A percentile compares a stretch with the other conserved stretches of the same genome.
phyloP scores from a whole-genome alignment of 2,797 vertebrate species.

The Adrianichthys oophorus region DNA sequence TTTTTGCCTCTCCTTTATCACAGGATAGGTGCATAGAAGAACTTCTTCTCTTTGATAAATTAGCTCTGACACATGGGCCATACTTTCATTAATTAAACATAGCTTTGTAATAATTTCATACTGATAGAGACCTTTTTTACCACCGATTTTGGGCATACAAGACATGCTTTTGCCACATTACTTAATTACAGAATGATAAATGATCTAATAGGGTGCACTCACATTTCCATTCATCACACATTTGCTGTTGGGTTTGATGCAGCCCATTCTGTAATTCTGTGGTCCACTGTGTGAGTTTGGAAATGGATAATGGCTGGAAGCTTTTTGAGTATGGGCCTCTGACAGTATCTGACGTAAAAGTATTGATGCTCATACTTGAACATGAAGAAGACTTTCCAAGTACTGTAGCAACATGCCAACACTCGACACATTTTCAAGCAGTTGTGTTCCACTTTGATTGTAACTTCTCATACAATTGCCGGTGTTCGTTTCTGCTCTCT shows the following conservation, averaged over 20 bases:
- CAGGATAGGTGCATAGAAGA: conserved; percentile 21
- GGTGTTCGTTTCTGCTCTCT: too few species aligned
- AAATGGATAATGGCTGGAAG: neutral
- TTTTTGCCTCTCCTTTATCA: conserved; percentile 6
- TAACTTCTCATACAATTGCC: too few species aligned
- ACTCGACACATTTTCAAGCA: neutral
- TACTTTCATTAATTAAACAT: conserved; percentile 75
- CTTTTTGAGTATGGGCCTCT: too few species aligned
- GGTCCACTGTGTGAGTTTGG: conserved; percentile 10
- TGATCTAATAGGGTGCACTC: conserved; percentile 41
- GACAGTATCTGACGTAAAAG: conserved; percentile 10
- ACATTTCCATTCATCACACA: conserved; percentile 52
- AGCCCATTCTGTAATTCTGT: conserved; percentile 24
- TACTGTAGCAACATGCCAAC: conserved; percentile 15
- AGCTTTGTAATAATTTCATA: conserved; percentile 60
- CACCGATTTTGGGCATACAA: conserved; percentile 53
- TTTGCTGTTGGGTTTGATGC: conserved; percentile 19
- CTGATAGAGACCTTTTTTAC: conserved; percentile 58
- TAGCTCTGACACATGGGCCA: conserved; percentile 67
- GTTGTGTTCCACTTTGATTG: neutral
- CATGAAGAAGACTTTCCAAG: conserved; percentile 13
- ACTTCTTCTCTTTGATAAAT: conserved; percentile 59
- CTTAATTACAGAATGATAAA: conserved; percentile 77
- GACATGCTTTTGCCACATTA: conserved; percentile 64
- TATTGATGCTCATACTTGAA: conserved; percentile 22